phyloP scores from a whole-genome alignment of 1,140 invertebrate species.

The Drosophila kanapiae region DNA sequence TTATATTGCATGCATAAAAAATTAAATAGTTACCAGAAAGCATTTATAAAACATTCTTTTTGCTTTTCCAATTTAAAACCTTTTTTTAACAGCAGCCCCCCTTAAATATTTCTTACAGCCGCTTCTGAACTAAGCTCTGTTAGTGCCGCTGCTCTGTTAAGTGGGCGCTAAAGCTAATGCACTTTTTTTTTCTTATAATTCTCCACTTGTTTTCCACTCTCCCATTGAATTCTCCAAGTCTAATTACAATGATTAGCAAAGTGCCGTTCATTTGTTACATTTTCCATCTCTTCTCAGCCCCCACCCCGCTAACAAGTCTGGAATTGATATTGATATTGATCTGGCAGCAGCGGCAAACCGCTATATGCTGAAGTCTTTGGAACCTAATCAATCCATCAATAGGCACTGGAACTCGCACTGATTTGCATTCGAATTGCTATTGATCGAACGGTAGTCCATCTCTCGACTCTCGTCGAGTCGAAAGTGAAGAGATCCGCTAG shows the following conservation, averaged over 20 bases:
- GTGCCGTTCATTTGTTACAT: slow-evolving; percentile 67
- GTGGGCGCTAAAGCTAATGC: neutral
- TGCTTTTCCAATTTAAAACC: neutral
- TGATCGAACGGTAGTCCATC: slow-evolving; percentile 77
- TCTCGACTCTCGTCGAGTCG: slow-evolving; percentile 51
- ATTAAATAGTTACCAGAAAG: too few species aligned
- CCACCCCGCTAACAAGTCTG: slow-evolving; percentile 8
- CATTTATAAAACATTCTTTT: neutral
- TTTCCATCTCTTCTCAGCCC: slow-evolving; percentile 29
- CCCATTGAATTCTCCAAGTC: slow-evolving; percentile 35
- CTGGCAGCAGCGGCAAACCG: slow-evolving; percentile 39
- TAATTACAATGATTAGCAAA: slow-evolving; percentile 78
- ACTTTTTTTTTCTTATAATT: neutral
- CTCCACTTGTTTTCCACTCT: slow-evolving; percentile 11
- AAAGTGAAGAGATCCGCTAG: slow-evolving; percentile 80
- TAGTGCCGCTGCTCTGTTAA: neutral
- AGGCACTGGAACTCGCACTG: slow-evolving; percentile 61
- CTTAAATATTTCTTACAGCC: neutral
- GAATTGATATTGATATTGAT: slow-evolving; percentile 45
- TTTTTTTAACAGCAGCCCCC: neutral
- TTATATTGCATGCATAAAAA: too few species aligned
- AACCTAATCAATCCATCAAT: slow-evolving; percentile 64
- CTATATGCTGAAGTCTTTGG: slow-evolving; percentile 29
- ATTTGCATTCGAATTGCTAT: slow-evolving; percentile 82
- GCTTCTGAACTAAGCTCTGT: neutral